These are phyloP conservation scores for Neostethus bicornis DNA, from an alignment of 2,797 vertebrate genomes.

Conservation along the genomic window DNA sequence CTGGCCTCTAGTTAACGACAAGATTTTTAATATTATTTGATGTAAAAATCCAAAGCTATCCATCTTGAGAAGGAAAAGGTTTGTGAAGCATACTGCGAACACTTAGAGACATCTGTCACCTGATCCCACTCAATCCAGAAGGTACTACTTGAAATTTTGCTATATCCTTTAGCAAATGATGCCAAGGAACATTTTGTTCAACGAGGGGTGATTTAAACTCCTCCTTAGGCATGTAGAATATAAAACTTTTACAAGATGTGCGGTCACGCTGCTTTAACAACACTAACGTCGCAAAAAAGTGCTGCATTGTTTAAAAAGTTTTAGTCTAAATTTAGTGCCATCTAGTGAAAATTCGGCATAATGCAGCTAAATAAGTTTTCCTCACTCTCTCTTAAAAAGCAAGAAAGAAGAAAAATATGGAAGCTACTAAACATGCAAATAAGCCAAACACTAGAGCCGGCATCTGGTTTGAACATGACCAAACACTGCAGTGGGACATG, in stretches of 20 bases:
- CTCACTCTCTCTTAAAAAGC: neutral
- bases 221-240: constrained; percentile 16
- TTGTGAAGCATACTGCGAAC: constrained; percentile 26
- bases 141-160: constrained; percentile 31
- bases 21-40: constrained; percentile 8
- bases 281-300: neutral
- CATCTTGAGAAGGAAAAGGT: constrained; percentile 22
- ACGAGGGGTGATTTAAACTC: constrained; percentile 30
- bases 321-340: neutral
- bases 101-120: constrained; percentile 27
- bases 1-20: constrained; percentile 52
- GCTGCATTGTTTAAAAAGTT: neutral
- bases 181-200: constrained; percentile 26
- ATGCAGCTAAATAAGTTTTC: neutral
- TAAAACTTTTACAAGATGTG: constrained; percentile 9
- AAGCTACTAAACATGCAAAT: neutral
- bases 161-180: constrained; percentile 25
- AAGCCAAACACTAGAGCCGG: neutral
- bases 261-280: neutral
- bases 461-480: neutral
- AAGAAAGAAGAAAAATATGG: neutral
- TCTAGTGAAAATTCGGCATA: neutral
- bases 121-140: constrained; percentile 39
- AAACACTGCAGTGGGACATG: neutral
- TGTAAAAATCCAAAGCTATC: constrained; percentile 53